phyloP scores from a whole-genome alignment of 2,113 vertebrate genomes.

The Naja naja region DNA sequence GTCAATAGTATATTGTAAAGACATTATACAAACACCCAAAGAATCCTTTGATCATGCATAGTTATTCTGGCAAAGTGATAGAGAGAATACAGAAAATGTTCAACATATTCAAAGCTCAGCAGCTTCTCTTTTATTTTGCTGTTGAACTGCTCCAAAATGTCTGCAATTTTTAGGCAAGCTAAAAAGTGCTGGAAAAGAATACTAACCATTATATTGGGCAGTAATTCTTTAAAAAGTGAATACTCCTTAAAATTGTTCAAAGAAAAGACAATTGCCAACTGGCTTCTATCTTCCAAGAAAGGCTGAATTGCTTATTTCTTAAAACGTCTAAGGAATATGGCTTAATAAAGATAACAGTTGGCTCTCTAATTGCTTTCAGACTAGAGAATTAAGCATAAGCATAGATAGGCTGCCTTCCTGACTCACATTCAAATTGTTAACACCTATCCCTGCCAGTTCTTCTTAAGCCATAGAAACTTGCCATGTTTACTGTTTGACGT shows the following conservation, averaged over 20 bases:
- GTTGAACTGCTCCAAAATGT: background rate
- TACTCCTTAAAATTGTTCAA: background rate
- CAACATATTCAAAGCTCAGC: background rate
- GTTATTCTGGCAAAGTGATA: background rate
- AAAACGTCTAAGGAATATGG: background rate
- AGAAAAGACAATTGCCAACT: background rate
- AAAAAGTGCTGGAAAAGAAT: background rate
- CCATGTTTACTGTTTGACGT: background rate
- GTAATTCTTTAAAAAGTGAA: background rate
- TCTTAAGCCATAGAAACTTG: background rate
- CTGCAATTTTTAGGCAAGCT: slow-evolving; percentile 2
- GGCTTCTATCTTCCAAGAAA: background rate
- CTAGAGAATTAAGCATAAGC: background rate
- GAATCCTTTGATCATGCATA: background rate
- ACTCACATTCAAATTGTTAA: background rate
- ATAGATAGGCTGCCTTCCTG: accelerated
- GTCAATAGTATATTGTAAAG: background rate
- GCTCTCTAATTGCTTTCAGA: slow-evolving; percentile 1
- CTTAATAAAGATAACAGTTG: background rate
- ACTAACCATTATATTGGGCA: background rate
- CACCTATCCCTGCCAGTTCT: background rate
- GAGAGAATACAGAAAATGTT: background rate
- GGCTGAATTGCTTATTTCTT: background rate
- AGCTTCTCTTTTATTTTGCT: background rate
- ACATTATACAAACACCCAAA: background rate